phyloP scores from a whole-genome alignment of 1,140 invertebrate species.

The Ptiloglossa arizonensis region DNA sequence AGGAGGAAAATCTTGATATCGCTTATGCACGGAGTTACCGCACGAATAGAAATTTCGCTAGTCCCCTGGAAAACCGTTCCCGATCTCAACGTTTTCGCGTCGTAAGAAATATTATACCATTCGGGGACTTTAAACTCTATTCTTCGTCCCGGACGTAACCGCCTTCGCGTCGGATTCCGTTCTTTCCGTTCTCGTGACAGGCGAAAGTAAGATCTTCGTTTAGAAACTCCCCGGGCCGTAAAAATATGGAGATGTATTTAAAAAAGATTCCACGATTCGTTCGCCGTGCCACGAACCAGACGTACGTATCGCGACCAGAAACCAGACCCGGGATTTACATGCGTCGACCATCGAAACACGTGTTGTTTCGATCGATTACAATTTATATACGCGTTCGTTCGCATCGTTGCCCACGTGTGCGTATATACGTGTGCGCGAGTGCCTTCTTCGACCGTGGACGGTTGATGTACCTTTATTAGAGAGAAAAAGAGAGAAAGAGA shows the following conservation, averaged over 20 bases:
- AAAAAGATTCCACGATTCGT: slow-evolving; percentile 1
- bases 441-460: slow-evolving; percentile 31
- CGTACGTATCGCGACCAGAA: background rate
- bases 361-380: slow-evolving; percentile 40
- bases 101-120: too few species aligned
- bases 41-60: too few species aligned
- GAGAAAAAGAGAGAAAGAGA: background rate
- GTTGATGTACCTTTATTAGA: background rate
- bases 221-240: background rate
- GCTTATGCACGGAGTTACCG: too few species aligned
- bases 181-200: slow-evolving; percentile 4
- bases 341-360: slow-evolving; percentile 25
- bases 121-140: background rate
- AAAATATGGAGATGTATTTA: slow-evolving; percentile 42
- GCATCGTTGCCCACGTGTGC: too few species aligned
- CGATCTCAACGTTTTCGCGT: too few species aligned
- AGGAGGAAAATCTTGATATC: too few species aligned
- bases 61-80: too few species aligned
- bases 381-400: slow-evolving; percentile 33
- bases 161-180: background rate
- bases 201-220: slow-evolving; percentile 26
- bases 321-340: slow-evolving; percentile 9
- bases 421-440: background rate
- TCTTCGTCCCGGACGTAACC: background rate
- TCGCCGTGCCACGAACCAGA: background rate